Evolutionary conservation across 2,797 vertebrate species (phyloP).

Genomic region (Halcyon smyrnensis): DNA sequence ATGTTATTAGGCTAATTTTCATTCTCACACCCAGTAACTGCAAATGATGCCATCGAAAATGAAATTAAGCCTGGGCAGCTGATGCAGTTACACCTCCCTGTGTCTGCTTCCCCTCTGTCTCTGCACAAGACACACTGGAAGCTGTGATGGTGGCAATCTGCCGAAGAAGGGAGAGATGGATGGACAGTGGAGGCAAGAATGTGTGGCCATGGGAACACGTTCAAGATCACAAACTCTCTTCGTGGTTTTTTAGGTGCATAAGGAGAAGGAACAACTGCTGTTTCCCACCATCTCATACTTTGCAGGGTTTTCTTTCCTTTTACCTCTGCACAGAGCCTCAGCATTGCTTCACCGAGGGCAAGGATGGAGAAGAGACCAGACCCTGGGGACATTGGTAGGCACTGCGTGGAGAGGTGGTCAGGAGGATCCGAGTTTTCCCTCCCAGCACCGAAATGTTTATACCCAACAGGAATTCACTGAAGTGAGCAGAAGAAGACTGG

Average conservation of each 20-base stretch:
- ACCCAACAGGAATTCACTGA: constrained; percentile 6
- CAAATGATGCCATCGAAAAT: background rate
- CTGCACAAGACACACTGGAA: background rate
- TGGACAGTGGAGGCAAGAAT: background rate
- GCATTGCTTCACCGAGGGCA: background rate
- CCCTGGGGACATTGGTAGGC: background rate
- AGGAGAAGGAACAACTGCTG: background rate
- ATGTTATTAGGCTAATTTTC: rapidly evolving
- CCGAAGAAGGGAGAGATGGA: background rate
- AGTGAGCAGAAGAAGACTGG: constrained; percentile 10
- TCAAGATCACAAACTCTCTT: background rate
- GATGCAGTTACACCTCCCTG: background rate
- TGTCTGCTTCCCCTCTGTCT: background rate
- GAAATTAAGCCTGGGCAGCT: background rate
- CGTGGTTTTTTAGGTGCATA: background rate
- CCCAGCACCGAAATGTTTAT: background rate
- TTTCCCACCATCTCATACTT: background rate
- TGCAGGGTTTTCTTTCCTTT: background rate
- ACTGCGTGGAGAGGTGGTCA: background rate
- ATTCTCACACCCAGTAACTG: background rate
- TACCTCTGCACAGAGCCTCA: background rate
- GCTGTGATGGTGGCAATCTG: background rate
- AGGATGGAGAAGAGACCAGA: background rate
- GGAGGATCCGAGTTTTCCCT: background rate
- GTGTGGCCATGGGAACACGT: rapidly evolving